These are phyloP conservation scores for Prunella fulvescens DNA, from an alignment of 2,113 vertebrate genomes.

Conservation along the genomic window DNA sequence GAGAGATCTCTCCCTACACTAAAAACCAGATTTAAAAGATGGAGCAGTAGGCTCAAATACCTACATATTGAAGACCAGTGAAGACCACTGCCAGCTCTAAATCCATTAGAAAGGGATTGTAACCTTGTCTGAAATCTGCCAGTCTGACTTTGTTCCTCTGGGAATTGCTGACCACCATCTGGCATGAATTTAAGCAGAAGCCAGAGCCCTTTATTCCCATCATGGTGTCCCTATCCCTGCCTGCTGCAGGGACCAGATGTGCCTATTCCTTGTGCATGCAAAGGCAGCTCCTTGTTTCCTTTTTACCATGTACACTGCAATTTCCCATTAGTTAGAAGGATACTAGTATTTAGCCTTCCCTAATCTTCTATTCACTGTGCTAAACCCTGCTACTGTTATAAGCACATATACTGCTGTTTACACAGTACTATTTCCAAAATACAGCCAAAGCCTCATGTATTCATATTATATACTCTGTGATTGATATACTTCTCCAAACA, in stretches of 20 bases:
- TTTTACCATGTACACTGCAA: background rate
- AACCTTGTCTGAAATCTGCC: background rate
- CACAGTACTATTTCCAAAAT: background rate
- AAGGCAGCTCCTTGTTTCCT: background rate
- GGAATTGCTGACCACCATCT: background rate
- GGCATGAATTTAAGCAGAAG: background rate
- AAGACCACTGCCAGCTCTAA: background rate
- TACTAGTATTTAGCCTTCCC: background rate
- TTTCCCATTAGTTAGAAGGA: background rate
- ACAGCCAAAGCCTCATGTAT: background rate
- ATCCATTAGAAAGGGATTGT: background rate
- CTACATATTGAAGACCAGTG: background rate
- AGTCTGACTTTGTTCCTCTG: background rate
- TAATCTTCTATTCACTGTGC: background rate
- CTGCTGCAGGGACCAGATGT: background rate
- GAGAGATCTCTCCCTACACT: background rate
- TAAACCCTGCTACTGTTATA: background rate
- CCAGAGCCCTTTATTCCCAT: background rate
- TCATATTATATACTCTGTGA: background rate
- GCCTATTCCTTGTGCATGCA: background rate
- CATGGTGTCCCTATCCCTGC: rapidly evolving
- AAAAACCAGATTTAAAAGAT: background rate
- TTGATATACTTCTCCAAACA: background rate
- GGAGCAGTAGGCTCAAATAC: background rate
- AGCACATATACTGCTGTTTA: background rate